phyloP scores from a whole-genome alignment of 2,888 invertebrate genomes.

The Phalangium opilio region DNA sequence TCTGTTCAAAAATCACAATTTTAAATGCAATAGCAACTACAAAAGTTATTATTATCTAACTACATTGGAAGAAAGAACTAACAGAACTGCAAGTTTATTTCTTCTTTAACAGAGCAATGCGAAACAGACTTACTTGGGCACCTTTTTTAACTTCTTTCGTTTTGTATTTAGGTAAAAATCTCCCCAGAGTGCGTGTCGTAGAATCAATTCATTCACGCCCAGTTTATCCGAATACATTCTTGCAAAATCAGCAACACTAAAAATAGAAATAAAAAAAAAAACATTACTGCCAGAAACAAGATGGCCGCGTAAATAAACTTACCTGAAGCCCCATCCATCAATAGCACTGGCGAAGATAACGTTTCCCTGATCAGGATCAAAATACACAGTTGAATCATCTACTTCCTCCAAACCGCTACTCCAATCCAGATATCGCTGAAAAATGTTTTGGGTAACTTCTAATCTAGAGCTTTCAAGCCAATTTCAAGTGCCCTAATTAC shows the following conservation, averaged over 20 bases:
- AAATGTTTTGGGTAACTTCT: too few species aligned
- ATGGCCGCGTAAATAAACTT: constrained; percentile 21
- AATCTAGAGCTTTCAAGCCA: too few species aligned
- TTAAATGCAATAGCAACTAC: too few species aligned
- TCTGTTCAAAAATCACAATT: constrained; percentile 11
- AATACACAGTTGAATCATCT: constrained; percentile 78
- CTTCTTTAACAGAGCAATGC: too few species aligned
- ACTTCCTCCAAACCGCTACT: constrained; percentile 61
- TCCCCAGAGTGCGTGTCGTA: constrained; percentile 78
- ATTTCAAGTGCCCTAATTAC: too few species aligned
- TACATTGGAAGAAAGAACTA: too few species aligned
- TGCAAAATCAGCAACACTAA: constrained; percentile 66
- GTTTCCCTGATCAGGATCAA: constrained; percentile 83
- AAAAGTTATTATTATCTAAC: too few species aligned
- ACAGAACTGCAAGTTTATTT: too few species aligned
- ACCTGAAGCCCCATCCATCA: constrained; percentile 80
- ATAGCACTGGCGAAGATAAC: constrained; percentile 90
- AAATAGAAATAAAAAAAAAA: constrained; percentile 1
- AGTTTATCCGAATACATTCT: constrained; percentile 55
- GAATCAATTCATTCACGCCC: constrained; percentile 51
- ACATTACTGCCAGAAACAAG: not conserved
- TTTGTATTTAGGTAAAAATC: constrained; percentile 73
- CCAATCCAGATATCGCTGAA: constrained; percentile 52
- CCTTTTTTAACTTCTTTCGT: constrained; percentile 67
- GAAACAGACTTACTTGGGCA: constrained; percentile 46